Percentiles rank a stretch among this genome's conserved stretches.
phyloP scores from a whole-genome alignment of 2,113 vertebrate species.

The Mohoua ochrocephala region DNA sequence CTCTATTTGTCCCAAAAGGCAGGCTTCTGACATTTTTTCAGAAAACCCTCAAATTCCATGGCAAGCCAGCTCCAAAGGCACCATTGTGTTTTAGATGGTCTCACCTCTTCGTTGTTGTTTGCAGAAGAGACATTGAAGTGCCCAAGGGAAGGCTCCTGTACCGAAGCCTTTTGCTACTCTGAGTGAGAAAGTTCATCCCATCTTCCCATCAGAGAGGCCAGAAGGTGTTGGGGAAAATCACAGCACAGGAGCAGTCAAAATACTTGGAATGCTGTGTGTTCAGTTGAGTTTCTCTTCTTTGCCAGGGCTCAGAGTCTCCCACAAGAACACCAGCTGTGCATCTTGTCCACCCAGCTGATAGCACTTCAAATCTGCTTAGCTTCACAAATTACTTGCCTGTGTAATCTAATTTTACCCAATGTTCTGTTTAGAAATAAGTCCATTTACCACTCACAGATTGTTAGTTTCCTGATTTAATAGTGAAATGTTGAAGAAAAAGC shows the following conservation, averaged over 20 bases:
- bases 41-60: fast-evolving
- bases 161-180: background rate
- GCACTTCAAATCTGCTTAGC: conserved; percentile 66
- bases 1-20: background rate
- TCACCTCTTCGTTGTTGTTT: background rate
- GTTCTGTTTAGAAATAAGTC: conserved; percentile 63
- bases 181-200: background rate
- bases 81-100: fast-evolving
- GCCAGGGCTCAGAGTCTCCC: background rate
- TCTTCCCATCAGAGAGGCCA: background rate
- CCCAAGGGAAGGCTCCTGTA: background rate
- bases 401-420: conserved; percentile 64
- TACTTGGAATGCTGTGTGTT: background rate
- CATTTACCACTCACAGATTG: conserved; percentile 62
- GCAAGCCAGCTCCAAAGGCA: background rate
- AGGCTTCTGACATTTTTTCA: background rate
- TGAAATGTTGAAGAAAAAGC: conserved; percentile 52
- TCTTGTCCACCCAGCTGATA: conserved; percentile 61
- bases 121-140: background rate
- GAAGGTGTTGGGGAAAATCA: background rate
- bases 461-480: conserved; percentile 60
- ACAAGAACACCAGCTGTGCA: conserved; percentile 41
- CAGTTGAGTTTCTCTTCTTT: background rate
- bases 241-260: background rate
- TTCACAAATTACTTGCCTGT: conserved; percentile 59